Evolutionary conservation across 1,140 invertebrate genomes (phyloP).

Genomic region (Drosophila novamexicana): DNA sequence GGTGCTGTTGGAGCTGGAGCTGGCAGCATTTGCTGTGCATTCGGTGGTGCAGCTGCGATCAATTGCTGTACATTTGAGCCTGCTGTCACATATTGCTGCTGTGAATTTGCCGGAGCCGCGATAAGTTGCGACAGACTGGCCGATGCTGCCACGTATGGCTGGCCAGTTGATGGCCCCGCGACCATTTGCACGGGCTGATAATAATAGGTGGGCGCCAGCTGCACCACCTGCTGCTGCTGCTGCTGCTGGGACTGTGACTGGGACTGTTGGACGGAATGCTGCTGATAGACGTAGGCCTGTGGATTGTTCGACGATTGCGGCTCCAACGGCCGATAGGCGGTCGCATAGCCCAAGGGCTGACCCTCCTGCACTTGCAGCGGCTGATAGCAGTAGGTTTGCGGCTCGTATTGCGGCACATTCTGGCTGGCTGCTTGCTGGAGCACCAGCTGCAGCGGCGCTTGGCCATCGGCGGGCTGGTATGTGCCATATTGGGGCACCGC

Average conservation of each 20-base stretch:
- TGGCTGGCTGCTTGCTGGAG: background rate
- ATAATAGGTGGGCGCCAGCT: no score
- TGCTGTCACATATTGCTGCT: no score
- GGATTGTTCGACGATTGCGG: background rate
- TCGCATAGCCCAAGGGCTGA: background rate
- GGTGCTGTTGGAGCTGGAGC: background rate
- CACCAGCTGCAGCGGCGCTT: background rate
- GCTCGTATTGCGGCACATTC: no score
- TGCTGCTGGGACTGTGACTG: no score
- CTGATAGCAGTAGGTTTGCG: background rate
- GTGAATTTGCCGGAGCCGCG: background rate
- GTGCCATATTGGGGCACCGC: background rate
- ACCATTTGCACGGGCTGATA: background rate
- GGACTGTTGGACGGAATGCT: no score
- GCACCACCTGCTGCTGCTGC: no score
- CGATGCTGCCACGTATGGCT: no score
- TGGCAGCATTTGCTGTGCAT: background rate
- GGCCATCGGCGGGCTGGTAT: background rate
- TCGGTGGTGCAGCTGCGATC: no score
- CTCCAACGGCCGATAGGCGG: background rate
- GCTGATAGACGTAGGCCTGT: background rate
- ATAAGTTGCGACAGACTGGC: no score
- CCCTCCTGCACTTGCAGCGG: background rate
- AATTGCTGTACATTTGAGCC: background rate
- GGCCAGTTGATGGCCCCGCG: background rate